Evolutionary conservation across 2,888 invertebrate species (phyloP).

Genomic region (Tribolium freemani): DNA sequence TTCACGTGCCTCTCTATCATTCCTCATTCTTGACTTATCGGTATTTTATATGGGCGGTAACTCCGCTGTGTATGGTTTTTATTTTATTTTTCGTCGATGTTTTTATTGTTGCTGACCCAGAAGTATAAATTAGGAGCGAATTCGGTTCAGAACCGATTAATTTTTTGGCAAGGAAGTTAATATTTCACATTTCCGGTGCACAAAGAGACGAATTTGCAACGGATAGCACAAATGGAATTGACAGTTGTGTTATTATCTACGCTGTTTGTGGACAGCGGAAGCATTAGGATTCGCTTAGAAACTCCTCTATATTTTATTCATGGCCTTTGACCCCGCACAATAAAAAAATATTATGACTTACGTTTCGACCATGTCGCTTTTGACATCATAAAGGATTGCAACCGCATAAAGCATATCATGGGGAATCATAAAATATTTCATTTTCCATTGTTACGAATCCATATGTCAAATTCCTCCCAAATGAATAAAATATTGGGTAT

Average conservation of each 20-base stretch:
- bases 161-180: conserved; percentile 25
- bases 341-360: conserved; percentile 52
- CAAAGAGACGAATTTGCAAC: conserved; percentile 19
- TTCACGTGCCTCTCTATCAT: conserved; percentile 52
- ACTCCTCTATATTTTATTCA: conserved; percentile 55
- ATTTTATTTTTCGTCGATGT: conserved; percentile 40
- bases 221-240: conserved; percentile 28
- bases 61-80: conserved; percentile 43
- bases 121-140: conserved; percentile 40
- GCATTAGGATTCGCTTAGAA: conserved; percentile 37
- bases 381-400: conserved; percentile 47
- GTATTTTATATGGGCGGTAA: conserved; percentile 50
- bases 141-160: conserved; percentile 11
- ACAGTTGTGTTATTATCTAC: conserved; percentile 26
- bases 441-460: conserved; percentile 45
- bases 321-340: conserved; percentile 54
- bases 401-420: conserved; percentile 39
- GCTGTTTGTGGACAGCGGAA: conserved; percentile 7
- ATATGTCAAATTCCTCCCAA: conserved; percentile 34
- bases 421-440: conserved; percentile 46
- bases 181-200: conserved; percentile 23
- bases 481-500: conserved; percentile 42
- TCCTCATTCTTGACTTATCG: conserved; percentile 54
- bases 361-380: conserved; percentile 39
- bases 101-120: conserved; percentile 43